Evolutionary conservation across 2,888 invertebrate species (phyloP).

Genomic region (Ormyrus thymus): DNA sequence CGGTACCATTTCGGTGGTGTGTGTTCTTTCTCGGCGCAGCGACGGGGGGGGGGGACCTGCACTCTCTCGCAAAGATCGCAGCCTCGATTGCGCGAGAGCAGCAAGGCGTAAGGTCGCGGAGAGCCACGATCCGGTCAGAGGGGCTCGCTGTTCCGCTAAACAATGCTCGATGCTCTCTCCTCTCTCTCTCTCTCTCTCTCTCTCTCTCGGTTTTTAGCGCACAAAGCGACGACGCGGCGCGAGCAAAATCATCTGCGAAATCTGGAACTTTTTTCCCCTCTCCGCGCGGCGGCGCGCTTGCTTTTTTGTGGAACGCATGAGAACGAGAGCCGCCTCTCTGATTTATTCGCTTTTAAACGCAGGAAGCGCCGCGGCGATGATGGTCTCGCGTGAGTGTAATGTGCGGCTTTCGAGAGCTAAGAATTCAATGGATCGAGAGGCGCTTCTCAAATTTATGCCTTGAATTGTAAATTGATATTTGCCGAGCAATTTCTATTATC

Average conservation of each 20-base stretch:
- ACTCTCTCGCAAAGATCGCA: conserved; percentile 61
- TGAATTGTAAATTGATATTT: conserved; percentile 6
- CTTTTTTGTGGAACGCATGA: background rate
- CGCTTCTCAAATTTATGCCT: conserved; percentile 2
- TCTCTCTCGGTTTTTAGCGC: conserved; percentile 26
- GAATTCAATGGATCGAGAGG: too few species aligned
- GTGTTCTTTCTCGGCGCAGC: conserved; percentile 41
- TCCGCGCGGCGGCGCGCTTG: background rate
- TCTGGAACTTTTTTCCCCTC: conserved; percentile 17
- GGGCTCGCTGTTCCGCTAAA: conserved; percentile 60
- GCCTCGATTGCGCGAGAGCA: conserved; percentile 65
- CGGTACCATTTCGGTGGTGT: conserved; percentile 53
- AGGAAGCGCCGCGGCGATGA: conserved; percentile 11
- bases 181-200: conserved; percentile 13
- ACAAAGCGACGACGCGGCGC: background rate
- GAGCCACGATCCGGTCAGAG: conserved; percentile 71
- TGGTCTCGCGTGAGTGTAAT: conserved; percentile 29
- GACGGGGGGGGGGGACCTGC: conserved; percentile 59
- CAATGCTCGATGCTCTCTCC: conserved; percentile 46
- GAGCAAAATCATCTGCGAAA: conserved; percentile 51
- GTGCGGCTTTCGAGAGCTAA: background rate
- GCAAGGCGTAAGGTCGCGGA: conserved; percentile 65
- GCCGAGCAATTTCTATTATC: conserved; percentile 14
- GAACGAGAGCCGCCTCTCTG: background rate
- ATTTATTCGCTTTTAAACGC: conserved; percentile 33